Evolutionary conservation across 1,140 invertebrate species (phyloP).

Genomic region (Drosophila cardini): DNA sequence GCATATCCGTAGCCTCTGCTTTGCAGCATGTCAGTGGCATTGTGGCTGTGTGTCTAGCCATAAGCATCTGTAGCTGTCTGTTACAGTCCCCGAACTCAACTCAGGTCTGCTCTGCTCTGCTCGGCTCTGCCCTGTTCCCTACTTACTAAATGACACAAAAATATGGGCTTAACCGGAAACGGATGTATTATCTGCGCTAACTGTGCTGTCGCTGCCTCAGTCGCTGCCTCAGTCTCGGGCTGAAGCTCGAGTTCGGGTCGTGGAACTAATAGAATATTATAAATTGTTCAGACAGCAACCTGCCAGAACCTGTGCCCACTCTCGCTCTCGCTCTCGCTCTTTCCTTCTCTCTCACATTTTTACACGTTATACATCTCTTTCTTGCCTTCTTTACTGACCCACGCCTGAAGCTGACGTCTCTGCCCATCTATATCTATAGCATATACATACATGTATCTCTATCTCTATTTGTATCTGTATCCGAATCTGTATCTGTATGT

Average conservation of each 20-base stretch:
- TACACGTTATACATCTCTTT: not conserved
- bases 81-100: slow-evolving; percentile 59
- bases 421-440: slow-evolving; percentile 41
- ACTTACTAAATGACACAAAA: slow-evolving; percentile 79
- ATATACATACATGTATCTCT: slow-evolving; percentile 3
- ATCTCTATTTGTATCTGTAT: slow-evolving; percentile 31
- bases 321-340: not conserved
- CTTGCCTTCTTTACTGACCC: slow-evolving; percentile 67
- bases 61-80: slow-evolving; percentile 78
- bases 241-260: slow-evolving; percentile 62
- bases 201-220: slow-evolving; percentile 68
- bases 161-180: slow-evolving; percentile 85
- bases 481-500: slow-evolving; percentile 17
- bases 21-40: slow-evolving; percentile 67
- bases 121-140: slow-evolving; percentile 5
- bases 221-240: slow-evolving; percentile 58
- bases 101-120: slow-evolving; percentile 2
- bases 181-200: slow-evolving; percentile 85
- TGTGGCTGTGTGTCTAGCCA: slow-evolving; percentile 67
- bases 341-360: not conserved
- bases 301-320: slow-evolving; percentile 57
- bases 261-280: slow-evolving; percentile 84
- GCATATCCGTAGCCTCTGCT: slow-evolving; percentile 9
- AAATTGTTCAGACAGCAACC: slow-evolving; percentile 63
- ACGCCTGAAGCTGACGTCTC: slow-evolving; percentile 58